Conservation (phyloP, 2,113 vertebrate species). For the Elachura formosa region DNA sequence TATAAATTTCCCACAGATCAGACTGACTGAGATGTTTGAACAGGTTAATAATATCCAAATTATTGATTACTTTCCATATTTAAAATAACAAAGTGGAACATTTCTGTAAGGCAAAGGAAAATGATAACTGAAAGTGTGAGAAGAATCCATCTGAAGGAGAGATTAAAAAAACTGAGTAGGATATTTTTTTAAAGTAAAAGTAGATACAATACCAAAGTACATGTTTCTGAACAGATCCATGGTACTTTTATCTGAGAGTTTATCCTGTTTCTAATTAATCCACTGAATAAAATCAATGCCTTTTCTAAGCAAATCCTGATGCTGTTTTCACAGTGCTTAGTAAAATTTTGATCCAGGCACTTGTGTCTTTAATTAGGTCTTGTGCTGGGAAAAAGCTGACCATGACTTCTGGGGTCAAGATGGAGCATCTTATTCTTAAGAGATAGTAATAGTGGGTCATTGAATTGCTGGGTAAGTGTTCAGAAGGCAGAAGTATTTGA, state of each 20-base stretch:
- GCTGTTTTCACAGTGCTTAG: not conserved
- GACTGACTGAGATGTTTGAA: not conserved
- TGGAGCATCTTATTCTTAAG: not conserved
- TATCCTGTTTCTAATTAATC: conserved; percentile 1
- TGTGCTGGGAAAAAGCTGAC: not conserved
- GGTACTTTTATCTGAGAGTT: not conserved
- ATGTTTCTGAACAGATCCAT: not conserved
- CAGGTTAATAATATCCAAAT: not conserved
- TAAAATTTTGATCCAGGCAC: not conserved
- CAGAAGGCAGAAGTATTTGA: not conserved
- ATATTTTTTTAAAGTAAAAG: not conserved
- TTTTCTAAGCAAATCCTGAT: not conserved
- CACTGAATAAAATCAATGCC: not conserved
- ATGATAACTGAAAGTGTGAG: not conserved
- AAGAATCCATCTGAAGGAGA: not conserved
- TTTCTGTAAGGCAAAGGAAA: not conserved
- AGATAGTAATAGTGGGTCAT: not conserved
- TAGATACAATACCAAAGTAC: not conserved
- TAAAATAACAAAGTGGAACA: not conserved
- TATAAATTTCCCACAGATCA: not conserved
- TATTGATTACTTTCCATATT: not conserved
- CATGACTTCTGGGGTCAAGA: not conserved
- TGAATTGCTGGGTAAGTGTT: not conserved
- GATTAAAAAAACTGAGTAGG: not conserved
- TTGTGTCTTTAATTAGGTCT: not conserved